Percentiles rank a stretch among this genome's conserved stretches.
Evolutionary conservation across 2,797 vertebrate species (phyloP).

Genomic region (Cossypha heuglini): DNA sequence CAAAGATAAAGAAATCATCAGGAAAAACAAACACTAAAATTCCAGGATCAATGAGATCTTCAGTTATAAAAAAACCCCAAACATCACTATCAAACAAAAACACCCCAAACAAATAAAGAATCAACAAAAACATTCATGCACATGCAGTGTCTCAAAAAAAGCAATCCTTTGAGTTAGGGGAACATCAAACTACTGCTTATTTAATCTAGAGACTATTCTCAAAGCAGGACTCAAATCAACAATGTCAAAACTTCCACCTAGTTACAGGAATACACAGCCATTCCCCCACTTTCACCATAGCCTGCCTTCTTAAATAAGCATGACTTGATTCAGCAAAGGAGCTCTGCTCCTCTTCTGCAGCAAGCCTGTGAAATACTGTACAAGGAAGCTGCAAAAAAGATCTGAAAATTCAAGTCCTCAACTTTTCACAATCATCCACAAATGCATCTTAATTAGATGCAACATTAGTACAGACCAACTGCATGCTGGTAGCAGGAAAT

Average conservation of each 20-base stretch:
- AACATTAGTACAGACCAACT: not conserved
- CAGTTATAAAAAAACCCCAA: not conserved
- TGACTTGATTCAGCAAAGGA: not conserved
- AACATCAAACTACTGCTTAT: not conserved
- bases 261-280: not conserved
- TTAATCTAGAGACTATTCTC: not conserved
- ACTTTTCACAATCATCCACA: not conserved
- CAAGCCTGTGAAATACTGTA: not conserved
- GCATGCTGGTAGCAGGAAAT: not conserved
- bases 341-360: not conserved
- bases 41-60: not conserved
- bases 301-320: not conserved
- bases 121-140: not conserved
- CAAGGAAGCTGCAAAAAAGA: not conserved
- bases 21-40: not conserved
- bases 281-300: fast-evolving
- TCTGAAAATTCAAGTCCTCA: not conserved
- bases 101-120: not conserved
- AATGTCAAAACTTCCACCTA: not conserved
- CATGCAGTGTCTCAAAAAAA: not conserved
- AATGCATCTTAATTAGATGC: not conserved
- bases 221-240: not conserved
- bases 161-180: not conserved
- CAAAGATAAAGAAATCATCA: not conserved
- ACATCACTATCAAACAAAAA: not conserved